Percentiles rank a stretch among this genome's conserved stretches.
These are phyloP conservation scores for Lepilemur ruficaudatus DNA, from an alignment of 2,797 vertebrate species.

Conservation along the genomic window DNA sequence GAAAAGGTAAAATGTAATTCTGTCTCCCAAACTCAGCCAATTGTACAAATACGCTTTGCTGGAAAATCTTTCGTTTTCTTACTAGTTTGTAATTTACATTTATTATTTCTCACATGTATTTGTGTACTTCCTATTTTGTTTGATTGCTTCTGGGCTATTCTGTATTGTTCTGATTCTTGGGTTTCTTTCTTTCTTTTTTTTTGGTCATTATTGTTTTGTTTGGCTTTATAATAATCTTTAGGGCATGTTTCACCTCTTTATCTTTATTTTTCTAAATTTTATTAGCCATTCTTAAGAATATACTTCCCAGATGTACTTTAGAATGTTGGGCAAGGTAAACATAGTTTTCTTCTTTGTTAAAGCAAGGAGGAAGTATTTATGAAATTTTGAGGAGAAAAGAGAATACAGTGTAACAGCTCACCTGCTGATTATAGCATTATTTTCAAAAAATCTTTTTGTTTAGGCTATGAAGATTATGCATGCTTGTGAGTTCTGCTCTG, in stretches of 20 bases:
- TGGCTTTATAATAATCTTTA: neutral
- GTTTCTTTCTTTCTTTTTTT: neutral
- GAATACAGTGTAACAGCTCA: neutral
- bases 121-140: neutral
- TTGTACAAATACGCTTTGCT: neutral
- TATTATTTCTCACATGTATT: rapidly evolving
- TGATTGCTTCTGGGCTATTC: neutral
- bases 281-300: neutral
- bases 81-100: neutral
- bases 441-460: neutral
- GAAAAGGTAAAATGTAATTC: neutral
- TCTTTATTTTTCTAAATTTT: neutral
- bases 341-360: neutral
- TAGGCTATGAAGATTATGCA: neutral
- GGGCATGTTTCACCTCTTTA: neutral
- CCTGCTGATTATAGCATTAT: neutral
- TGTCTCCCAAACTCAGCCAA: neutral
- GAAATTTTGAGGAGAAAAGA: neutral
- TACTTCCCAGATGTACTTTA: neutral
- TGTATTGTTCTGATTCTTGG: neutral
- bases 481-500: neutral
- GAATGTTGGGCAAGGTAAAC: neutral
- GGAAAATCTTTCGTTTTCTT: neutral
- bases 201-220: neutral
- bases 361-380: neutral